Base-by-base conservation (phyloP, 1,140 invertebrate species). In the Hylyphantes graminicola region DNA sequence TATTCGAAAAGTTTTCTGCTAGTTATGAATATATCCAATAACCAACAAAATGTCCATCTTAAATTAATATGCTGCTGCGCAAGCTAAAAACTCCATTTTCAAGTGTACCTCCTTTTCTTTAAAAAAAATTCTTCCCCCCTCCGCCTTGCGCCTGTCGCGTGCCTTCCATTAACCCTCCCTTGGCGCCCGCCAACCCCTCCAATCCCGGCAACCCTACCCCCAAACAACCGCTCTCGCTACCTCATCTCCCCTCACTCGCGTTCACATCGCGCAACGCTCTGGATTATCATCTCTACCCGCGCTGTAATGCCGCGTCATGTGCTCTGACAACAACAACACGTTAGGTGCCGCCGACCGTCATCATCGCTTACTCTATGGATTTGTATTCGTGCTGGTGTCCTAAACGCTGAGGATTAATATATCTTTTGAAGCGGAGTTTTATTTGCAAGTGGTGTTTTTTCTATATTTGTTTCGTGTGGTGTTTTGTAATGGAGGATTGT, bases 161-260 rank as follows among this genome's bases (percentile, higher is more conserved):
- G 13, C 50, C 53, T 51, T n/a, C 67, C 50, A 15, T 19, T 35
- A 65, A 21, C 12, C 64, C 48, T 48, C 12, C 7, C 8, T 74
- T 76, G 59, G 59, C 57, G 74, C 8, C 10, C 74, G 78, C 78
- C 78, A 80, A 81, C 17, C 55, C 68, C 77, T 80, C 15, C 55
- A 21, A 57, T 59, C 19, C 21, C 51, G 57, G 68, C 68, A 72
- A 72, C 68, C 68, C 79, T 59, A 19, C 5, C 12, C 53, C 55
- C 8, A 11, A 9, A 54, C 53, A 13, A n/a, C 78, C 9, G 54
- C 68, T 57, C 74, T 54, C 63, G 53, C 65, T 53, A 10, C 68
- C 57, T 21, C 19, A 10, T 9, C 73, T 53, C 13, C 51, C 8
- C n/a, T 81, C 79, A 81, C 55, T 81, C 55, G 55, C 57, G 68